These are phyloP conservation scores for Porites australiensis DNA, from an alignment of 64 coral and sea anemone species.

Conservation along the genomic window DNA sequence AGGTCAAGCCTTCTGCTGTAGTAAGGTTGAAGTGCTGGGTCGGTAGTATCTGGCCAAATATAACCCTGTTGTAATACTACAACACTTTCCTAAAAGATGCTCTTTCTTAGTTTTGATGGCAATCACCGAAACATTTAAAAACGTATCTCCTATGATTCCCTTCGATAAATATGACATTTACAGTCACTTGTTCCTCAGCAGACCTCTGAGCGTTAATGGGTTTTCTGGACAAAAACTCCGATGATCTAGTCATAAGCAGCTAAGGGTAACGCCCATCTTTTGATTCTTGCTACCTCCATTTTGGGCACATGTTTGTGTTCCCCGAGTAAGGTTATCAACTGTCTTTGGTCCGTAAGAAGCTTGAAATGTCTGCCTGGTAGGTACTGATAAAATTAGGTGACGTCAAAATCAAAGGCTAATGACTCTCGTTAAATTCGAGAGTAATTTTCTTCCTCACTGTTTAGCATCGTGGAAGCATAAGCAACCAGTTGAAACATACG, in stretches of 20 bases:
- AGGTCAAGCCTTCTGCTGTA: no score
- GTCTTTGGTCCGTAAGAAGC: not conserved
- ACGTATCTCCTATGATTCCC: not conserved
- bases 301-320: no score
- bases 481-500: not conserved
- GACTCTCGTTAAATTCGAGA: conserved; percentile 2
- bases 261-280: no score
- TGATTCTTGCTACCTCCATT: no score
- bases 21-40: no score
- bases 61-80: no score
- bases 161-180: not conserved
- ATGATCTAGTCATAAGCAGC: no score
- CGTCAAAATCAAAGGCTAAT: not conserved
- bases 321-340: not conserved
- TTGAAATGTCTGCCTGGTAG: not conserved
- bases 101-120: no score
- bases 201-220: not conserved
- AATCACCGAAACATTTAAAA: no score
- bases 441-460: not conserved
- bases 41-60: no score
- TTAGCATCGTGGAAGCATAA: not conserved
- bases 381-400: not conserved
- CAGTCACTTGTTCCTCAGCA: not conserved
- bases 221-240: not conserved
- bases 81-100: no score